Evolutionary conservation across 37 sponge, comb jelly and placozoan genomes (phyloP).

Genomic region (Hormiphora californensis): DNA sequence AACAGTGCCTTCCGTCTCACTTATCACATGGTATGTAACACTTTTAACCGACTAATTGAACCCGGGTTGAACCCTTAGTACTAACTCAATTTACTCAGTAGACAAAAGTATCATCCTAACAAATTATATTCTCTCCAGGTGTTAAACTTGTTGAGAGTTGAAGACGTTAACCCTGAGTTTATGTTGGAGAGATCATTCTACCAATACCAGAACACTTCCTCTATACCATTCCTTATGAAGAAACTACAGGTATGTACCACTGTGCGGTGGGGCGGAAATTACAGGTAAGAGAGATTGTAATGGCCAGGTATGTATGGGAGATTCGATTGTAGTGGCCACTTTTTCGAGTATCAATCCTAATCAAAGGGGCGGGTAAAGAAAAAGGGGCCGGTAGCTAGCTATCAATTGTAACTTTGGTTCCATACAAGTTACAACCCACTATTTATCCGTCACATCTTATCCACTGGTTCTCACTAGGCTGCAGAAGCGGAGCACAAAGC

Average conservation of each 20-base stretch:
- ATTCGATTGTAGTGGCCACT: too few species aligned
- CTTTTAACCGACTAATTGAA: too few species aligned
- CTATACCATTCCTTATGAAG: constrained; percentile 77
- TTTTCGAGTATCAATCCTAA: too few species aligned
- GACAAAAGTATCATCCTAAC: too few species aligned
- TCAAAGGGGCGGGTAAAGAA: too few species aligned
- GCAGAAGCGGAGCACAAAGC: constrained; percentile 65
- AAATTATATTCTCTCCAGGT: constrained; percentile 52
- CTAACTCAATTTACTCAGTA: too few species aligned
- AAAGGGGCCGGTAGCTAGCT: too few species aligned
- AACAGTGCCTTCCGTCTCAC: constrained; percentile 95
- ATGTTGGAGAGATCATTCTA: constrained; percentile 94
- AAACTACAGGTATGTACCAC: constrained; percentile 44
- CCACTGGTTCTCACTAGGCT: constrained; percentile 61
- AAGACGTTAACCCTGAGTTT: constrained; percentile 97
- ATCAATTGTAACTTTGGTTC: background rate
- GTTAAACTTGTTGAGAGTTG: constrained; percentile 91
- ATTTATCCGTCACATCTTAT: background rate
- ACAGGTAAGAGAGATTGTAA: too few species aligned
- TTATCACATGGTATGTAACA: constrained; percentile 88
- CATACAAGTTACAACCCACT: background rate
- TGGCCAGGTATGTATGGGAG: too few species aligned
- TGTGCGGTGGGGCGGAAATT: too few species aligned
- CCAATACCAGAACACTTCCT: constrained; percentile 88
- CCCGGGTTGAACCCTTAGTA: too few species aligned